phyloP scores from a whole-genome alignment of 2,797 vertebrate species.

The Rhinichthys osculus region DNA sequence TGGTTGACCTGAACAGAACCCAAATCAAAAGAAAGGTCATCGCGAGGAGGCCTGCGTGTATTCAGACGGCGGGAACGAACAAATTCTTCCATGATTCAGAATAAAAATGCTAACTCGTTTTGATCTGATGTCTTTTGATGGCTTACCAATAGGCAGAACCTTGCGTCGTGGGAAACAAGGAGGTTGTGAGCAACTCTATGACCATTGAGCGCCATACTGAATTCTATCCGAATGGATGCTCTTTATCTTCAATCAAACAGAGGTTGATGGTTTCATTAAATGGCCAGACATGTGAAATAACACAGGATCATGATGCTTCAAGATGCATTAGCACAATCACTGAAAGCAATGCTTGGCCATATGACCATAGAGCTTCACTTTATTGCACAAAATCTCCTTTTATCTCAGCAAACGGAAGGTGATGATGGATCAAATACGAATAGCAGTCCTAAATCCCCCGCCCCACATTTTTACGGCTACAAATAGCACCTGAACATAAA shows the following conservation, averaged over 20 bases:
- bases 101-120: constrained; percentile 58
- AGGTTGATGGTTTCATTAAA: constrained; percentile 53
- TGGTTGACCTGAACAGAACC: constrained; percentile 73
- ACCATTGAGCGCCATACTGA: constrained; percentile 8
- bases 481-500: constrained; percentile 5
- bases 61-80: constrained; percentile 63
- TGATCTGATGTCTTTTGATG: constrained; percentile 70
- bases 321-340: constrained; percentile 10
- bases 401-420: not conserved
- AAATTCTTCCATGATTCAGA: constrained; percentile 57
- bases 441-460: not conserved
- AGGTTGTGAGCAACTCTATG: constrained; percentile 33
- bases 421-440: constrained; percentile 34
- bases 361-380: not conserved
- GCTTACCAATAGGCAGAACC: constrained; percentile 60
- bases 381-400: constrained; percentile 33
- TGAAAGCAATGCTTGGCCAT: constrained; percentile 1
- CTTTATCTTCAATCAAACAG: constrained; percentile 32
- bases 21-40: constrained; percentile 83
- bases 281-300: constrained; percentile 46
- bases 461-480: not conserved
- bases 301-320: constrained; percentile 35
- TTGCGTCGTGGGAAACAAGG: constrained; percentile 43
- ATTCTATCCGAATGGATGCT: constrained; percentile 1
- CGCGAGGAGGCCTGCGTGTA: constrained; percentile 62